phyloP scores from a whole-genome alignment of 1,140 invertebrate genomes.

The Drosophila asahinai region DNA sequence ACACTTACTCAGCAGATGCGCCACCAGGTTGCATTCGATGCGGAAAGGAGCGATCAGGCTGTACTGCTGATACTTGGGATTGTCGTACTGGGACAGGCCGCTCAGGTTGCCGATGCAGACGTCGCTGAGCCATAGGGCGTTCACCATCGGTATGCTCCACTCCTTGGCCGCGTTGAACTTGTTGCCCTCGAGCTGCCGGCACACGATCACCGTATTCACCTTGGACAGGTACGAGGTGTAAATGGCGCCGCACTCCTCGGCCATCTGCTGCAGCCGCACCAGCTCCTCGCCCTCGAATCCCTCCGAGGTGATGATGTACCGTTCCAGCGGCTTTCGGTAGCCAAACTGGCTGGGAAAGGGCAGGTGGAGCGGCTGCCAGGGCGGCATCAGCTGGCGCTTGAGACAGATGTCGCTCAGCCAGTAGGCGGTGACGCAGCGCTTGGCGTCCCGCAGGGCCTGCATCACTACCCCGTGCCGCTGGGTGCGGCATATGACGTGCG shows the following conservation, averaged over 20 bases:
- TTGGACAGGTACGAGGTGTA: constrained; percentile 90
- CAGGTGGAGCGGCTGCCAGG: constrained; percentile 96
- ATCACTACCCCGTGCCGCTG: constrained; percentile 95
- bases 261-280: constrained; percentile 92
- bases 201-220: constrained; percentile 90
- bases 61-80: constrained; percentile 95
- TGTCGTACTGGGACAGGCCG: constrained; percentile 92
- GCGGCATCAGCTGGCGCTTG: constrained; percentile 93
- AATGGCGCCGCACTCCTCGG: constrained; percentile 94
- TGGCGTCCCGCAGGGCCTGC: constrained; percentile 91
- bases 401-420: constrained; percentile 97
- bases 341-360: constrained; percentile 94
- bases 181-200: constrained; percentile 92
- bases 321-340: constrained; percentile 87
- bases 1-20: constrained; percentile 94
- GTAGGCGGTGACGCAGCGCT: constrained; percentile 95
- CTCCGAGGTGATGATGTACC: constrained; percentile 92
- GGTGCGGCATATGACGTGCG: constrained; percentile 96
- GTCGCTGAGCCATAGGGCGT: constrained; percentile 97
- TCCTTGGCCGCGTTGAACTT: constrained; percentile 96
- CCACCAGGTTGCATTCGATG: constrained; percentile 94
- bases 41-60: constrained; percentile 92
- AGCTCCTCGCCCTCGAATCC: constrained; percentile 95
- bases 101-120: constrained; percentile 95
- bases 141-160: constrained; percentile 95